Base-by-base conservation (phyloP, 2,797 vertebrate species). In the Ptychobarbus kaznakovi region DNA sequence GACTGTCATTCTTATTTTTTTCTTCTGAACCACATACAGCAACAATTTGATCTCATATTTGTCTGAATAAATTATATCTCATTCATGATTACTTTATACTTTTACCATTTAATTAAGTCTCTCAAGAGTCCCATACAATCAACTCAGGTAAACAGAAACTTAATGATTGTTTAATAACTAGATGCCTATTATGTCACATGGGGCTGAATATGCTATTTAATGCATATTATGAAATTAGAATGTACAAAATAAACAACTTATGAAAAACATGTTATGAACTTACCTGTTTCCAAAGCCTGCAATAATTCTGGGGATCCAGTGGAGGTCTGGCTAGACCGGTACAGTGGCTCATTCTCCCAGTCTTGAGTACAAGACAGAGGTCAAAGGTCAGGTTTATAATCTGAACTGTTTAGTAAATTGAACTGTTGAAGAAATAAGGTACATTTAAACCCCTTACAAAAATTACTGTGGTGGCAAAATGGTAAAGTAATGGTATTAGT, bases 211-310 rank as follows among this genome's bases (percentile, higher is more conserved):
- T 32, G n/a, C 4, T 6, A 25, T 18, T 70, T 32, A 51, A 9
- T 28, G 32, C 10, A 73, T 20, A 61, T 16, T 69, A 6, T 58
- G 51, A 32, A 38, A 72, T 70, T 40, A 65, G 32, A 38, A 78
- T 35, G 38, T 61, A 53, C 3, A 61, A n/a, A n/a, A 18, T 5
- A 53, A 66, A 65, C 9, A 38, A 68, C 6, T 40, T 22, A 2
- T 66, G 28, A 66, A 12, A 53, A 25, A 22, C 1, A 44, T 4
- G 0, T 16, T 18, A 35, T 35, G 6, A 61, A 81, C 86, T 85
- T 11, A 96, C 96, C 96, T 13, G 92, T 82, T 80, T 95, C 93
- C n/a, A 96, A 93, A 38, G 93, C 90, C 91, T 96, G 94, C 0
- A 91, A 91, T 85, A 96, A 92, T 86, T 96, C 94, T 28, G 89